Base-by-base conservation (phyloP, 2,113 vertebrate species). In the Semnopithecus entellus region DNA sequence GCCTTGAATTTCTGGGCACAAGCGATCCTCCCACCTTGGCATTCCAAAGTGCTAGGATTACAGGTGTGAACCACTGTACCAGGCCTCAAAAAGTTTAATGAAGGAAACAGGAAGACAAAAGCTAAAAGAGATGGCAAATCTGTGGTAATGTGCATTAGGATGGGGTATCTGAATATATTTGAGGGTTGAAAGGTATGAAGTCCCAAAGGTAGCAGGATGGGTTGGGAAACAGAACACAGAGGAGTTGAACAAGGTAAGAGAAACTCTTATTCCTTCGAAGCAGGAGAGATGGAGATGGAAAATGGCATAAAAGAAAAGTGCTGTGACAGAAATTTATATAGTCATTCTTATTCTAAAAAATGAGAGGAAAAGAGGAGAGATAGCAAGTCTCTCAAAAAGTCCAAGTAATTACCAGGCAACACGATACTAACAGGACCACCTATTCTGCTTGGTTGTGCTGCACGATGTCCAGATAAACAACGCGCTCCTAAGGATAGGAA, bases 51-150 rank as follows among this genome's bases (percentile, higher is more conserved):
- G 61, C 12, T 64, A 13, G 12, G 27, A 64, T 64, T 32, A 64
- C 27, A 64, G 27, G 61, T 64, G 27, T 64, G 61, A 64, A 64
- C 27, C 61, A 64, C 61, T 6, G 12, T 64, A 6, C 61, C 61
- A 32, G 61, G 61, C 61, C 12, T 64, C 61, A 83, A 30, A 91
- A 90, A 32, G 38, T 76, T 13, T 84, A 22, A 94, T 35, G 43
- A 95, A 82, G 45, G 91, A 72, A 94, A 83, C 0, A 82, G n/a
- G 59, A 83, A n/a, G 55, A 82, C 23, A 89, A 97, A 84, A 83
- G n/a, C 27, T 90, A 73, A 88, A 85, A 40, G 50, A 92, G 61
- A 93, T 14, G 38, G 70, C 20, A 88, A 94, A 43, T 68, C 11
- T 85, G 40, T 48, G 61, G n/a, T 59, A 70, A 30, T n/a, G 48